Evolutionary conservation across 2,113 vertebrate species (phyloP).

Genomic region (Megaceryle maxima): DNA sequence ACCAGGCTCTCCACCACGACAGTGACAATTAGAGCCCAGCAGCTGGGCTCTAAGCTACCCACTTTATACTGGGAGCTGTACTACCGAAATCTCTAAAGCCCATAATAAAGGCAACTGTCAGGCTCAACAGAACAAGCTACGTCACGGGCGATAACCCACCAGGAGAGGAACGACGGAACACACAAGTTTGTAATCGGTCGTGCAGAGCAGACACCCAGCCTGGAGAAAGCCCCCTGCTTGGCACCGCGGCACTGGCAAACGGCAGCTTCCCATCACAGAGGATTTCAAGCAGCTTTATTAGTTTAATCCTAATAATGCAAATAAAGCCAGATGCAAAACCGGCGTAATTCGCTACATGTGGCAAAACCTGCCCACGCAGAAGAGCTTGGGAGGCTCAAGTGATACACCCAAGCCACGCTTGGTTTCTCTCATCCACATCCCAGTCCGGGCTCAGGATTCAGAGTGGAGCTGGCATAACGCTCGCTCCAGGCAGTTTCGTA

Average conservation of each 20-base stretch:
- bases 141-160: background rate
- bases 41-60: background rate
- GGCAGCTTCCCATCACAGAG: background rate
- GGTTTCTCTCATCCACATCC: no score
- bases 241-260: background rate
- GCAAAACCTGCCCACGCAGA: background rate
- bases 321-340: background rate
- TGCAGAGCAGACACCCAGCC: no score
- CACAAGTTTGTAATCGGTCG: no score
- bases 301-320: conserved; percentile 7
- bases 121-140: no score
- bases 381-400: no score
- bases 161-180: background rate
- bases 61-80: no score
- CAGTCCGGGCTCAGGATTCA: no score
- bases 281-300: background rate
- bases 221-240: no score
- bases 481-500: no score
- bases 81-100: background rate
- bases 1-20: background rate
- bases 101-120: background rate
- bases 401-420: no score
- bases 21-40: background rate
- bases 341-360: accelerated
- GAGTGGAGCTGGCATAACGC: no score